Percentiles rank a stretch among this genome's conserved stretches.
These are phyloP conservation scores for Erynnis tages DNA, from an alignment of 2,888 invertebrate species.

Conservation along the genomic window DNA sequence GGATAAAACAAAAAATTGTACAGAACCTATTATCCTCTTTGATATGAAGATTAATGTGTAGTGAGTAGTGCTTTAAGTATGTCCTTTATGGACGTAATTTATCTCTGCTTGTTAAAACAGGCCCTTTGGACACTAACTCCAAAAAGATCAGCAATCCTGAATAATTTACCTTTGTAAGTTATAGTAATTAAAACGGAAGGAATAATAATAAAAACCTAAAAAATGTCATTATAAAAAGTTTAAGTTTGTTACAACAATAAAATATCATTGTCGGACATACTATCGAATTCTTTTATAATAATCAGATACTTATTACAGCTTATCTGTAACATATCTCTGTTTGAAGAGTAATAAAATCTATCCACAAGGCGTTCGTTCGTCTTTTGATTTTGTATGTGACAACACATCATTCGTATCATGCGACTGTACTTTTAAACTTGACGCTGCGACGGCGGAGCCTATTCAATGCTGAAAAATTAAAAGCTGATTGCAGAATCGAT, in stretches of 20 bases:
- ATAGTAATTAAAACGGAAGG: too few relatives aligned
- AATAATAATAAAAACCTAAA: too few relatives aligned
- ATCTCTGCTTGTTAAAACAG: constrained; percentile 8
- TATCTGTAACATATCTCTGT: not conserved
- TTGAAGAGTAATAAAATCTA: not conserved
- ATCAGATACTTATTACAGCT: too few relatives aligned
- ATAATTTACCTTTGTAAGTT: too few relatives aligned
- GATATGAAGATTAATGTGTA: constrained; percentile 3
- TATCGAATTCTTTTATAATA: too few relatives aligned
- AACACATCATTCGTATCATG: constrained; percentile 17
- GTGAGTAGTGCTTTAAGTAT: constrained; percentile 1
- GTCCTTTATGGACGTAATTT: constrained; percentile 8
- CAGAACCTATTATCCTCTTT: constrained; percentile 3
- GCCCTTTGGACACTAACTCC: constrained; percentile 1
- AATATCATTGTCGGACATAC: too few relatives aligned
- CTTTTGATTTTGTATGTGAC: constrained; percentile 27
- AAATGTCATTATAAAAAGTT: too few relatives aligned
- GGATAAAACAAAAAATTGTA: constrained; percentile 1
- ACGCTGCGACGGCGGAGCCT: constrained; percentile 11
- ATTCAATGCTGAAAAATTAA: constrained; percentile 27
- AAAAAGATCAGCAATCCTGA: too few relatives aligned
- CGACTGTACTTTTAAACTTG: not conserved
- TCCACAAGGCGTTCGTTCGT: not conserved
- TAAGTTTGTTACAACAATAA: too few relatives aligned
- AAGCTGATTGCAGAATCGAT: constrained; percentile 24